Evolutionary conservation across 1,140 invertebrate genomes (phyloP).

Genomic region (Scaptomyza montana): DNA sequence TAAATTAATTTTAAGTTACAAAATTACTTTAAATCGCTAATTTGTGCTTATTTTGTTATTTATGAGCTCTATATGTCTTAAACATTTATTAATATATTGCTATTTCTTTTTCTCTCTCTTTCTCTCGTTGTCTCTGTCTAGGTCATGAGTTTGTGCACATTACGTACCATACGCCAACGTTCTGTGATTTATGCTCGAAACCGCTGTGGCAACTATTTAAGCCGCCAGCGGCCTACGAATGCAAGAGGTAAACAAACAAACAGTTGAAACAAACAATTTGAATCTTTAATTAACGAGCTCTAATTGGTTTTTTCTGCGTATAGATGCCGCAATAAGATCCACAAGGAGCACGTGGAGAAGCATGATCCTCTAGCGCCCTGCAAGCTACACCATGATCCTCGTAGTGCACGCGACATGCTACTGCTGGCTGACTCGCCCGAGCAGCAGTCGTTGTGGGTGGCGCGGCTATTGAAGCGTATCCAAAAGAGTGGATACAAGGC

Average conservation of each 20-base stretch:
- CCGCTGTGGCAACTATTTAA: conserved; percentile 98
- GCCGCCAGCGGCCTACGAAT: conserved; percentile 98
- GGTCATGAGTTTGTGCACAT: conserved; percentile 98
- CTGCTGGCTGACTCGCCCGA: conserved; percentile 92
- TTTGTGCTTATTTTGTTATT: background rate
- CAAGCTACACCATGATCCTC: conserved; percentile 97
- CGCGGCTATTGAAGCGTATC: conserved; percentile 94
- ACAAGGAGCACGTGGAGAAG: conserved; percentile 96
- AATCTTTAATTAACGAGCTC: no score
- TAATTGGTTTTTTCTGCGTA: background rate
- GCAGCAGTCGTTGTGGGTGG: conserved; percentile 97
- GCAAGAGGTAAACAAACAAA: conserved; percentile 88
- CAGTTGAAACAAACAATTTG: no score
- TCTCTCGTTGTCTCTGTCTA: conserved; percentile 39
- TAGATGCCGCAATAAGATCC: conserved; percentile 97
- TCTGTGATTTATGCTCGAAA: conserved; percentile 98
- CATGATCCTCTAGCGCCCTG: conserved; percentile 93
- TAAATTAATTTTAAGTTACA: background rate
- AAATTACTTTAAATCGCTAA: background rate
- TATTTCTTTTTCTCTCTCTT: background rate
- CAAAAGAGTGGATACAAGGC: conserved; percentile 97
- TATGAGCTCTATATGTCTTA: background rate
- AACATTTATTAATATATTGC: background rate
- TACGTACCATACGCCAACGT: conserved; percentile 98
- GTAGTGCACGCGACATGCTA: conserved; percentile 95